phyloP scores from a whole-genome alignment of 1,140 invertebrate genomes.

The Asobara japonica region DNA sequence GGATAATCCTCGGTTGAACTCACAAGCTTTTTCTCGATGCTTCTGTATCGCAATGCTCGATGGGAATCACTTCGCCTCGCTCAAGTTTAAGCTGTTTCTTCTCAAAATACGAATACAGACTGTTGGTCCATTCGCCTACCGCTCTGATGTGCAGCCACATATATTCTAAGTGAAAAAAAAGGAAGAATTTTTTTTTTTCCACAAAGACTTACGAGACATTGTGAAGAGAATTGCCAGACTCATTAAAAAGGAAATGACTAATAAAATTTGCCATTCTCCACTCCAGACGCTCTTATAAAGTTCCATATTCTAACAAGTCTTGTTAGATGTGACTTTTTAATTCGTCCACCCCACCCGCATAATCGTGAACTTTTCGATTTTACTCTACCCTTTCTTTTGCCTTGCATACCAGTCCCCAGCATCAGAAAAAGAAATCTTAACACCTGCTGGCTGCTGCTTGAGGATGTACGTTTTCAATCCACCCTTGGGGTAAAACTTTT shows the following conservation, averaged over 20 bases:
- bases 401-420: background rate
- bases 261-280: background rate
- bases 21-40: conserved; percentile 42
- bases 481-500: conserved; percentile 26
- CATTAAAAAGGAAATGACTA: background rate
- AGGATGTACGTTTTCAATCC: conserved; percentile 34
- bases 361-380: conserved; percentile 27
- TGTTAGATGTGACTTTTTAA: conserved; percentile 33
- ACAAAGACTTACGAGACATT: background rate
- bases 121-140: conserved; percentile 95
- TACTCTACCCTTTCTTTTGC: background rate
- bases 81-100: conserved; percentile 80
- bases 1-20: conserved; percentile 34
- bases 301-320: conserved; percentile 26
- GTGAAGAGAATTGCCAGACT: background rate
- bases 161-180: conserved; percentile 71
- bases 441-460: conserved; percentile 30
- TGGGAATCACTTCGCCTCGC: conserved; percentile 67
- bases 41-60: conserved; percentile 43
- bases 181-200: background rate
- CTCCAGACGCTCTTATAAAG: background rate
- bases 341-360: conserved; percentile 20
- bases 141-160: conserved; percentile 94
- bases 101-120: conserved; percentile 89
- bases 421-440: conserved; percentile 32